Conservation (phyloP, 2,797 vertebrate species). For the Characodon lateralis region DNA sequence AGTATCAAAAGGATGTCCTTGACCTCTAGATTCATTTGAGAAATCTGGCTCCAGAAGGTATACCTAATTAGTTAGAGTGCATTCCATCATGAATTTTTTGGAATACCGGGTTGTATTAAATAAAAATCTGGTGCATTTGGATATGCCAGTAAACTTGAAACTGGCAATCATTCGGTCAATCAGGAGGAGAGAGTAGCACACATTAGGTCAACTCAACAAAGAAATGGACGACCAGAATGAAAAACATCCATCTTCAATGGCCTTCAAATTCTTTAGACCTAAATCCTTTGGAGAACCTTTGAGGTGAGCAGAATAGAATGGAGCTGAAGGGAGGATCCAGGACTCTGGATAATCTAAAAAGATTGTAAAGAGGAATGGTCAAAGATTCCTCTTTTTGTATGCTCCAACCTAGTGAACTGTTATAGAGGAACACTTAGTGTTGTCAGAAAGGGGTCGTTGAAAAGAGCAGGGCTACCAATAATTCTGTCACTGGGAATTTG, state of each 20-base stretch:
- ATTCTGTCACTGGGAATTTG: not conserved
- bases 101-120: not conserved
- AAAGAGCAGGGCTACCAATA: not conserved
- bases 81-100: not conserved
- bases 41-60: not conserved
- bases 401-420: not conserved
- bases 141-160: not conserved
- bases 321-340: not conserved
- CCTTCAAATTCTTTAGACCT: not conserved
- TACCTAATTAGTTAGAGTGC: not conserved
- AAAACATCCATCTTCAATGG: not conserved
- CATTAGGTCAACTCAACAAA: not conserved
- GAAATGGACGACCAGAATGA: not conserved
- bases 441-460: not conserved
- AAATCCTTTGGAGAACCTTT: not conserved
- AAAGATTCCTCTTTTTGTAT: not conserved
- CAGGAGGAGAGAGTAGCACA: not conserved
- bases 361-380: not conserved
- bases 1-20: not conserved
- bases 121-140: too few species aligned
- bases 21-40: not conserved
- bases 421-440: not conserved
- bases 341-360: not conserved
- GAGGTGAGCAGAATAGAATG: too few species aligned
- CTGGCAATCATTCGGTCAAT: not conserved